Conservation (phyloP, 2,797 vertebrate species). For the Buceros bicornis region DNA sequence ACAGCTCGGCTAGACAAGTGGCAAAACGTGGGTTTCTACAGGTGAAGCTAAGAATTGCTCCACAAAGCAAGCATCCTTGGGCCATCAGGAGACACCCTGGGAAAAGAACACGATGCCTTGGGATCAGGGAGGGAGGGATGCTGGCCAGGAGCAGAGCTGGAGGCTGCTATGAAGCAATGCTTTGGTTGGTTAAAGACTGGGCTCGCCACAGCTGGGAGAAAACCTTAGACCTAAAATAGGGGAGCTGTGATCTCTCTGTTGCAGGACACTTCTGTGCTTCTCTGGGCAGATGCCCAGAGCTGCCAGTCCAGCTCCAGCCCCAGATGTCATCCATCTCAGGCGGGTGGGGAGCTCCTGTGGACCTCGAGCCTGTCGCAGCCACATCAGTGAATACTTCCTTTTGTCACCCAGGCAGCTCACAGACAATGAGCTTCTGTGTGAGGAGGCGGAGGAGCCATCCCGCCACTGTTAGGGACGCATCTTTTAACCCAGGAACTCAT, state of each 20-base stretch:
- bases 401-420: slow-evolving; percentile 2
- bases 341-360: not conserved
- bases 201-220: not conserved
- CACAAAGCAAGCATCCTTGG: not conserved
- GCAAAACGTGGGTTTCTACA: not conserved
- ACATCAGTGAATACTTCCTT: not conserved
- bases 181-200: not conserved
- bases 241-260: not conserved
- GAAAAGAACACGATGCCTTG: not conserved
- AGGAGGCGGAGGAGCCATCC: not conserved
- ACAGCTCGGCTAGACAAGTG: not conserved
- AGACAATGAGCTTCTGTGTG: slow-evolving; percentile 56
- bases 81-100: not conserved
- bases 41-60: not conserved
- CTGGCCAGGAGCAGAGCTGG: not conserved
- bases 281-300: not conserved
- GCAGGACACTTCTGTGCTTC: not conserved
- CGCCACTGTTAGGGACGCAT: not conserved
- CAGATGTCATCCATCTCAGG: not conserved
- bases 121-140: not conserved
- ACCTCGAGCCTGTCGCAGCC: not conserved
- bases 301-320: not conserved
- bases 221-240: not conserved
- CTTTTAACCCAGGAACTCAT: slow-evolving; percentile 47
- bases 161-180: not conserved